Evolutionary conservation across 2,113 vertebrate species (phyloP), one percentile per base, ranked within the genome.

Genomic region (Cavia aperea): DNA sequence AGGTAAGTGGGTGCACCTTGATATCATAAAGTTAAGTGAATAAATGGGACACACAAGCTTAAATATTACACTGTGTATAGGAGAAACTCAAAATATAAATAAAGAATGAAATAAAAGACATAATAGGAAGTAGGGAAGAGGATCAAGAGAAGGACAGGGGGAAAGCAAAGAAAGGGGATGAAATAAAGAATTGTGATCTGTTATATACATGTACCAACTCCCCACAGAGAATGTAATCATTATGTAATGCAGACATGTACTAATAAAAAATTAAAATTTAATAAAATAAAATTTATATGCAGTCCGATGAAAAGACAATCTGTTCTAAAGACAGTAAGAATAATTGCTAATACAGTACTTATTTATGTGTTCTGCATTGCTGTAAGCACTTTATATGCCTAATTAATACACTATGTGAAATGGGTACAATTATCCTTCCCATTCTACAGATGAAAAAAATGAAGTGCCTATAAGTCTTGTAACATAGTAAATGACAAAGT

Each of bases 401-500:
- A 60, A 68, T 31, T 81, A 36, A 77, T 15, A 39, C 39, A 39
- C 13, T 33, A 39, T 68, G 31, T 43, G 2, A 77, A 26, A 14
- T 63, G 73, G 14, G 8, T 70, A 68, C 9, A 63, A 68, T 78
- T 87, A 75, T 23, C 62, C 62, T 19, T 43, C 26, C 43, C 72
- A 82, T 85, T 94, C 60, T 88, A 70, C 43, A 94, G n/a, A 84
- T 70, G 68, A 93, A 10, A 84, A 93, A 89, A 75, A 49, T 68
- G n/a, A 95, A 36, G 33, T 12, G 36, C 10, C 26, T 1, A 77
- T 26, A 51, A 7, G 18, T 78, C 84, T 23, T 89, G 33, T 78
- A 77, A 81, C 8, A 21, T 49, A 86, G n/a, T 46, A 92, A 81
- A 13, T 60, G 72, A 23, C 15, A 86, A 13, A 95, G 43, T 1